Percentiles rank a stretch among this genome's conserved stretches.
phyloP scores from a whole-genome alignment of 2,888 invertebrate genomes.

The Thymelicus lineola region DNA sequence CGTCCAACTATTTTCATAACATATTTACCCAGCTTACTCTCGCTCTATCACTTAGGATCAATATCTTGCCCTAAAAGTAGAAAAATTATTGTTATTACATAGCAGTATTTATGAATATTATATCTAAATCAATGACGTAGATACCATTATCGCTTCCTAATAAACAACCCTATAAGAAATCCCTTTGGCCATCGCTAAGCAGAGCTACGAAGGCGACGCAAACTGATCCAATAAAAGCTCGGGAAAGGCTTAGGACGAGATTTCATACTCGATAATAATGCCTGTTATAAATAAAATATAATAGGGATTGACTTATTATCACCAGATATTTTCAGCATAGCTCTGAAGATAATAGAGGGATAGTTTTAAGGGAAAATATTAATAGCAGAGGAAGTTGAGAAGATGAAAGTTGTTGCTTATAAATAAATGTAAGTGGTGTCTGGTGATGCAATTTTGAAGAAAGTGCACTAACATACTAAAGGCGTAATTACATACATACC shows the following conservation, averaged over 20 bases:
- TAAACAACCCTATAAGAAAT: conserved; percentile 10
- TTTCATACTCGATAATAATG: conserved; percentile 10
- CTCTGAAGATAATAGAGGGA: neutral
- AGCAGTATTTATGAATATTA: neutral
- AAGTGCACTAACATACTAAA: no score
- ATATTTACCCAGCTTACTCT: no score
- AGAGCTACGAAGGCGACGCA: conserved; percentile 2
- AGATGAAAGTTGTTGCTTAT: no score
- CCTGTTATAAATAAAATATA: conserved; percentile 5
- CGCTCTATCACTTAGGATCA: no score
- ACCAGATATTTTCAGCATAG: neutral
- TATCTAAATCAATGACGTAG: neutral
- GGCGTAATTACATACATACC: no score
- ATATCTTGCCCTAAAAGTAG: neutral
- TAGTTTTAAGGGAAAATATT: neutral
- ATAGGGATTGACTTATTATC: neutral
- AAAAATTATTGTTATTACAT: neutral
- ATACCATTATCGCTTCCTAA: conserved; percentile 4
- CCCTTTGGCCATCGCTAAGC: neutral
- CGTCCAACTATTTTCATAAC: no score
- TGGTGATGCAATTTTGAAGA: no score
- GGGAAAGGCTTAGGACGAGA: conserved; percentile 1
- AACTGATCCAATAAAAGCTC: conserved; percentile 3
- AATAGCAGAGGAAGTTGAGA: no score
- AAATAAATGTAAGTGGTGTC: no score